Percentiles rank a stretch among this genome's conserved stretches.
Evolutionary conservation across 2,113 vertebrate species (phyloP).

Genomic region (Megaceryle torquata): DNA sequence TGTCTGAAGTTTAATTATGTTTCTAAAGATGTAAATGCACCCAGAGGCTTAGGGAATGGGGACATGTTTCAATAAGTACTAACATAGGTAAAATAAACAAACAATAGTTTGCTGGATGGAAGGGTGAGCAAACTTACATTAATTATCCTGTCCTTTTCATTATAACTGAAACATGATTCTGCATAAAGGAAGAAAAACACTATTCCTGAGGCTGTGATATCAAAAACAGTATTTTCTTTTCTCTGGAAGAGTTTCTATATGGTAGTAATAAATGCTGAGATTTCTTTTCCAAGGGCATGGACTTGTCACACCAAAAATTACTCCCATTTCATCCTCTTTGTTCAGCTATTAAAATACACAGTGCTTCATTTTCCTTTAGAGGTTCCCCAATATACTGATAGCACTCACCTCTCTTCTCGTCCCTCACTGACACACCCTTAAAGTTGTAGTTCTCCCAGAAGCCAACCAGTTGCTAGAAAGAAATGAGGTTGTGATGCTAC

Average conservation of each 20-base stretch:
- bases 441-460: neutral
- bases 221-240: neutral
- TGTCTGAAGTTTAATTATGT: slow-evolving; percentile 53
- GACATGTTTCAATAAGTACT: neutral
- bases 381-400: neutral
- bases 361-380: neutral
- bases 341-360: neutral
- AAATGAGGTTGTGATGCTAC: neutral
- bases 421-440: neutral
- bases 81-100: neutral
- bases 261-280: neutral
- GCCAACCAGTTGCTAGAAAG: neutral
- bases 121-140: neutral
- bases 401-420: neutral
- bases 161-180: neutral
- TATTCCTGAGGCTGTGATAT: neutral
- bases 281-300: neutral
- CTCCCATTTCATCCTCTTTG: neutral
- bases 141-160: neutral
- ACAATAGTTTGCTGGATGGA: neutral
- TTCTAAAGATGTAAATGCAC: slow-evolving; percentile 13
- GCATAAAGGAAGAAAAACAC: neutral
- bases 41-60: neutral
- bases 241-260: neutral
- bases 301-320: neutral